phyloP scores from a whole-genome alignment of 2,888 invertebrate genomes.

The Thysanoteuthis rhombus region DNA sequence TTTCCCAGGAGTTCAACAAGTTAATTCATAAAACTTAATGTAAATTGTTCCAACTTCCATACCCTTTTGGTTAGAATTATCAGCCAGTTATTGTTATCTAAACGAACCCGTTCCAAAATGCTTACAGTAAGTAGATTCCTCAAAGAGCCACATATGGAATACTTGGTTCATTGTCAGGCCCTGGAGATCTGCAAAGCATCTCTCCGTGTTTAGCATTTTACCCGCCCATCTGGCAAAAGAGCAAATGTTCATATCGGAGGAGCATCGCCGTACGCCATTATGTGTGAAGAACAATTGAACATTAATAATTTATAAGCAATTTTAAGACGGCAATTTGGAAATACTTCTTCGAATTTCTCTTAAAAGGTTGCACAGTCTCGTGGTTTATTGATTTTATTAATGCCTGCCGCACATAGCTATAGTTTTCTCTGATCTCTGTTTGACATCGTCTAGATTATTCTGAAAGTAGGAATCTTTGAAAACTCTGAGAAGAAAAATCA shows the following conservation, averaged over 20 bases:
- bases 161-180: not conserved
- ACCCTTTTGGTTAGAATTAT: no score
- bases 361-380: not conserved
- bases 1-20: no score
- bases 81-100: no score
- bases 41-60: no score
- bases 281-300: not conserved
- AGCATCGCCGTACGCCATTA: not conserved
- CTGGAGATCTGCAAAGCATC: not conserved
- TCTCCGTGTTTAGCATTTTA: not conserved
- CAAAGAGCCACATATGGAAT: no score
- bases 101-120: no score
- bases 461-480: not conserved
- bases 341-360: not conserved
- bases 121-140: no score
- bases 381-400: not conserved
- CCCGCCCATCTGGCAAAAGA: not conserved
- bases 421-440: not conserved
- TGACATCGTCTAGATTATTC: conserved; percentile 12
- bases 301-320: conserved; percentile 12
- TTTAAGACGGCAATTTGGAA: not conserved
- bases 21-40: no score
- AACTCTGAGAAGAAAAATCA: not conserved
- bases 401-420: not conserved
- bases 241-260: not conserved